phyloP scores from a whole-genome alignment of 2,113 vertebrate species.

The Caloenas nicobarica region DNA sequence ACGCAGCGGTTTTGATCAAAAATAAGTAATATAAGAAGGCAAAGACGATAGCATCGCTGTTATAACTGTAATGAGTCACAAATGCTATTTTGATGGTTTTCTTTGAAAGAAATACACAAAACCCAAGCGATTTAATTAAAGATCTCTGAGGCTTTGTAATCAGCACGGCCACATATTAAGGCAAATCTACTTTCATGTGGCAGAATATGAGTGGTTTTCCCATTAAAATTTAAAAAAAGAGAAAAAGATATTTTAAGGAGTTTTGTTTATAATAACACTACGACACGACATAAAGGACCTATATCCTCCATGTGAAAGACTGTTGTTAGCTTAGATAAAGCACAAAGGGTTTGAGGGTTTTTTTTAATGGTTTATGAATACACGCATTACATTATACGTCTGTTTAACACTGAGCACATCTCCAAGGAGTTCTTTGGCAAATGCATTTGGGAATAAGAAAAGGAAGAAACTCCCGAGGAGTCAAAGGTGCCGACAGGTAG shows the following conservation, averaged over 20 bases:
- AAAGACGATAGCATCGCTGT: background rate
- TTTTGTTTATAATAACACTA: background rate
- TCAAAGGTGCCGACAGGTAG: background rate
- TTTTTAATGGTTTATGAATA: background rate
- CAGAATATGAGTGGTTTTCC: background rate
- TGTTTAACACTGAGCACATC: background rate
- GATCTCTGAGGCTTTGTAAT: slow-evolving; percentile 75
- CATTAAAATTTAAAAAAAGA: background rate
- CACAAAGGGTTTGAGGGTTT: background rate
- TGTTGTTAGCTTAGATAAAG: background rate
- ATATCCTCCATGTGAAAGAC: background rate
- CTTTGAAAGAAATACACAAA: slow-evolving; percentile 70
- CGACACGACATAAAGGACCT: background rate
- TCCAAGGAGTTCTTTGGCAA: background rate
- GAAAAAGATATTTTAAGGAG: background rate
- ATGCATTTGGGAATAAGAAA: background rate
- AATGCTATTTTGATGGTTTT: slow-evolving; percentile 71
- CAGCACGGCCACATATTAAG: slow-evolving; percentile 64
- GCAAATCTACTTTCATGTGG: slow-evolving; percentile 70
- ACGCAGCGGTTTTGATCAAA: background rate
- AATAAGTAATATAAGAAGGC: background rate
- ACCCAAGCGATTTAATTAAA: slow-evolving; percentile 66
- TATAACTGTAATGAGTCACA: slow-evolving; percentile 70
- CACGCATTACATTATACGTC: background rate
- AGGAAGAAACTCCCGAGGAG: background rate